Conservation (phyloP, 2,113 vertebrate species). For the Campylomormyrus numenius region DNA sequence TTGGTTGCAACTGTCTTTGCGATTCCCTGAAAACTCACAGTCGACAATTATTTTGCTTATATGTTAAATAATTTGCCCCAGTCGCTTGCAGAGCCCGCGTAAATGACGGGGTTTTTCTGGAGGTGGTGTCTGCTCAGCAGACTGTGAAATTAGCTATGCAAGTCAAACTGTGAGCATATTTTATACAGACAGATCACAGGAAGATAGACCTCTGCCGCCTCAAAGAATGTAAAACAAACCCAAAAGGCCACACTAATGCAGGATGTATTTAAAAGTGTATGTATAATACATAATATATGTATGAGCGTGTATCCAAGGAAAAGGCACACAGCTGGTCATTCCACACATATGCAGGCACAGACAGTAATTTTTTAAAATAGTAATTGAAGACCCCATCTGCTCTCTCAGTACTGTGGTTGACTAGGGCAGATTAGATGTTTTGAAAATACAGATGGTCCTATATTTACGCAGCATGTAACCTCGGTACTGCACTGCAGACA, state of each 20-base stretch:
- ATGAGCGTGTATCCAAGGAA: neutral
- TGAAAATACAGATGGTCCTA: neutral
- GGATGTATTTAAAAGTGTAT: neutral
- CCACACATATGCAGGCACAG: neutral
- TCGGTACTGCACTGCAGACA: neutral
- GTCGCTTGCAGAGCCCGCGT: neutral
- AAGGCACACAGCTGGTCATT: neutral
- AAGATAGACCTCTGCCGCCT: neutral
- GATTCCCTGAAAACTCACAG: neutral
- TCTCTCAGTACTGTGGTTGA: neutral
- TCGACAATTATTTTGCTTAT: neutral
- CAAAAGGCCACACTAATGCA: neutral
- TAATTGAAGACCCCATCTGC: neutral
- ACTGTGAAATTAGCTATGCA: constrained; percentile 4
- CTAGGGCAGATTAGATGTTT: neutral
- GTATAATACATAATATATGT: neutral
- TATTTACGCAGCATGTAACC: neutral
- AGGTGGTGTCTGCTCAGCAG: neutral
- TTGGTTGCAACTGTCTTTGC: neutral
- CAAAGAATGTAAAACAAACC: neutral
- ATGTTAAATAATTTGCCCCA: neutral
- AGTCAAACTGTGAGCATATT: constrained; percentile 2
- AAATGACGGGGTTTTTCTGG: neutral
- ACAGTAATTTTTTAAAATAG: neutral
- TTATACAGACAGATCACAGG: neutral